Conservation (phyloP, 2,888 invertebrate genomes). For the Smittia sp. region DNA sequence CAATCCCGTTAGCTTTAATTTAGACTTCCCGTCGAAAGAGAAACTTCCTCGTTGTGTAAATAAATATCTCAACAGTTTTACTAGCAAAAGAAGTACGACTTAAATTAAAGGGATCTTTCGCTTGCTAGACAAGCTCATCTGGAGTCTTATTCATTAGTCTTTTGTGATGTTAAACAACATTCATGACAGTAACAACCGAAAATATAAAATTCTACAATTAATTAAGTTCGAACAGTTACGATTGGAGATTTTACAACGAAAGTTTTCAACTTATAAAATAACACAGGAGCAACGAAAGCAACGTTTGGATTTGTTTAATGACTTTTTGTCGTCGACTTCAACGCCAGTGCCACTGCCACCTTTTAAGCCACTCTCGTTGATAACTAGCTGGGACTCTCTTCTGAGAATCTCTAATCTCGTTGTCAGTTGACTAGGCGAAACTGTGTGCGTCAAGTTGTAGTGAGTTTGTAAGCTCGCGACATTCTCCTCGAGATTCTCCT, state of each 20-base stretch:
- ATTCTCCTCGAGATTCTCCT: slow-evolving; percentile 42
- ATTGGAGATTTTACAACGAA: neutral
- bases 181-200: neutral
- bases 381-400: slow-evolving; percentile 23
- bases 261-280: slow-evolving; percentile 31
- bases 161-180: neutral
- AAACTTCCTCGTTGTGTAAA: too few species aligned
- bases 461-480: slow-evolving; percentile 35
- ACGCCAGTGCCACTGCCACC: slow-evolving; percentile 13
- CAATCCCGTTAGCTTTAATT: too few species aligned
- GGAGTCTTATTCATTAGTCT: neutral
- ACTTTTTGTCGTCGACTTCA: neutral
- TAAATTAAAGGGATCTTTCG: neutral
- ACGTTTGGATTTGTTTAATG: slow-evolving; percentile 29
- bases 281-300: slow-evolving; percentile 31
- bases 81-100: neutral
- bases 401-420: slow-evolving; percentile 56
- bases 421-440: slow-evolving; percentile 65
- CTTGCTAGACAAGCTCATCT: neutral
- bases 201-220: neutral
- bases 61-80: too few species aligned
- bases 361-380: slow-evolving; percentile 14
- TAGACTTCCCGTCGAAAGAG: too few species aligned
- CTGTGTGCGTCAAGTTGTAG: slow-evolving; percentile 47
- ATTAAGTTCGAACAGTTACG: neutral